These are phyloP conservation scores for Poeciliopsis prolifica DNA, from an alignment of 2,113 vertebrate species.

Conservation along the genomic window DNA sequence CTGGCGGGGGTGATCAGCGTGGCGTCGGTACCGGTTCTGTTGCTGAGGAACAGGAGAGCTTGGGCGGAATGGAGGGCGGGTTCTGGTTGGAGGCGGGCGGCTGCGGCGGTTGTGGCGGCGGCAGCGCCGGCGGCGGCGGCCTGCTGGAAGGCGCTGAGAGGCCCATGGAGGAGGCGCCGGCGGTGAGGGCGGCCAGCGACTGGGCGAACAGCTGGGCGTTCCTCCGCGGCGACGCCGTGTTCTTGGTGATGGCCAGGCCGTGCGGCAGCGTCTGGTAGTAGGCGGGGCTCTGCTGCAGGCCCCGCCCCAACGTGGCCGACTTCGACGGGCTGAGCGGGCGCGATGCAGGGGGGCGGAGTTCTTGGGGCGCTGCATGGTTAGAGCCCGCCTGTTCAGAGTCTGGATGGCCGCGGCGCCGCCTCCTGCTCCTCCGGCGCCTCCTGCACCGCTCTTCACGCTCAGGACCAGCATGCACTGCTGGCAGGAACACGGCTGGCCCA, in stretches of 20 bases:
- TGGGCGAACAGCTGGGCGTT: slow-evolving; percentile 77
- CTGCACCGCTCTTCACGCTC: slow-evolving; percentile 82
- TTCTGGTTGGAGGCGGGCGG: slow-evolving; percentile 65
- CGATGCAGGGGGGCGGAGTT: slow-evolving; percentile 11
- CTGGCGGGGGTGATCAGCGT: slow-evolving; percentile 74
- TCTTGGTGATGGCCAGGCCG: slow-evolving; percentile 71
- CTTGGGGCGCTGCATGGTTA: slow-evolving; percentile 66
- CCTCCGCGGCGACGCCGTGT: slow-evolving; percentile 56
- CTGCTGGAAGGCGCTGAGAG: slow-evolving; percentile 64
- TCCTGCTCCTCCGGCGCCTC: slow-evolving; percentile 36
- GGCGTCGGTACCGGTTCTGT: slow-evolving; percentile 72
- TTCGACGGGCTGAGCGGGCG: slow-evolving; percentile 62
- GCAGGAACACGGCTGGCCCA: slow-evolving; percentile 84
- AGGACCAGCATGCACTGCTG: slow-evolving; percentile 92
- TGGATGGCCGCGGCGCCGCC: slow-evolving; percentile 39
- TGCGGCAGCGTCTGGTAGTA: slow-evolving; percentile 78
- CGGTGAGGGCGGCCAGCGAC: slow-evolving; percentile 74
- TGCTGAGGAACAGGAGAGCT: slow-evolving; percentile 68
- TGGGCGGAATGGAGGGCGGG: slow-evolving; percentile 65
- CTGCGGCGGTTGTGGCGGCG: slow-evolving; percentile 58
- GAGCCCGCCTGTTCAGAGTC: slow-evolving; percentile 66
- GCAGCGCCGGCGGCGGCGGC: slow-evolving; percentile 74
- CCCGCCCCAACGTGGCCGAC: slow-evolving; percentile 64
- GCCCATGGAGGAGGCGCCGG: slow-evolving; percentile 59
- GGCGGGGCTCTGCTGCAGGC: slow-evolving; percentile 61